phyloP scores from a whole-genome alignment of 2,888 invertebrate species.

The Drosophila stalkeri region DNA sequence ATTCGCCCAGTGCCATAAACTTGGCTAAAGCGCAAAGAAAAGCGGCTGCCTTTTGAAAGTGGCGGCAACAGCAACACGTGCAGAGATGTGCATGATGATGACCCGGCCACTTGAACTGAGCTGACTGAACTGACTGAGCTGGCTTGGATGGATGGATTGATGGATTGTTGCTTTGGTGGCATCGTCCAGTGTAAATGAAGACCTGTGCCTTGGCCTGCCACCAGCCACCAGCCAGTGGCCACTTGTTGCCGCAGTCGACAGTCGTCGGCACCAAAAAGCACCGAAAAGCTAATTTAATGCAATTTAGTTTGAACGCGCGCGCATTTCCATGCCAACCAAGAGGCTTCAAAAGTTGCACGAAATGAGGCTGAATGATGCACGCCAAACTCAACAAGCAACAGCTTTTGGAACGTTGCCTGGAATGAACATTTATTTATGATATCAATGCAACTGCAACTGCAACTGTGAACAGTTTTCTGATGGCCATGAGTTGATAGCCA shows the following conservation, averaged over 20 bases:
- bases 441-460: constrained; percentile 57
- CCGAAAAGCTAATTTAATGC: constrained; percentile 83
- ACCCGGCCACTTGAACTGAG: constrained; percentile 80
- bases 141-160: constrained; percentile 73
- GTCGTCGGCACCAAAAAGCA: constrained; percentile 61
- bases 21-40: constrained; percentile 78
- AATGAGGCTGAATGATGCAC: constrained; percentile 74
- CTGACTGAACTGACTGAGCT: constrained; percentile 27
- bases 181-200: constrained; percentile 76
- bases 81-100: constrained; percentile 70
- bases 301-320: constrained; percentile 82
- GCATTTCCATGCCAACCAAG: constrained; percentile 73
- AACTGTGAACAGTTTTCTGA: constrained; percentile 41
- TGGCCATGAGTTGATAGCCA: constrained; percentile 76
- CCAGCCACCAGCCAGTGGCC: constrained; percentile 39
- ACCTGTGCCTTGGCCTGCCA: constrained; percentile 60
- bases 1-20: constrained; percentile 79
- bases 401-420: constrained; percentile 39
- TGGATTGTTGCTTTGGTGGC: constrained; percentile 75
- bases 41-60: constrained; percentile 70
- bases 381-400: constrained; percentile 39
- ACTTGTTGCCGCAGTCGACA: constrained; percentile 59
- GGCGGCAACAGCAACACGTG: constrained; percentile 73
- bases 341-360: constrained; percentile 63
- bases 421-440: constrained; percentile 72